Evolutionary conservation across 2,113 vertebrate genomes (phyloP), one percentile per base, ranked within the genome.

Genomic region (Nanger granti): DNA sequence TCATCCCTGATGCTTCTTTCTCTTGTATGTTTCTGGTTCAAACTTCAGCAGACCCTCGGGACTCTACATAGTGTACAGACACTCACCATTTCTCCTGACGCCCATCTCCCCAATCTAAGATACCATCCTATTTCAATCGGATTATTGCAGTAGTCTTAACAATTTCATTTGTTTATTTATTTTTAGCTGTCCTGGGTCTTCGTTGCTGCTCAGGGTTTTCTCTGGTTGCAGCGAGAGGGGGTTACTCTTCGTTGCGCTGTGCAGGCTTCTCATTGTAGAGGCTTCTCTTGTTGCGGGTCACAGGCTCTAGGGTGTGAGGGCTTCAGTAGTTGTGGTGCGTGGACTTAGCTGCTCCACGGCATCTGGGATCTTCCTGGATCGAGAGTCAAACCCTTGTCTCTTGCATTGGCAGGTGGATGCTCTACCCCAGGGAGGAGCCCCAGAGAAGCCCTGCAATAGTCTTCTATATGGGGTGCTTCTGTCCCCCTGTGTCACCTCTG

Each of bases 181-280:
- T 44, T 79, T 79, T 79, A 14, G 73, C 37, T 44, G 37, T 14
- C 5, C 69, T 76, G 73, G 37, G 41, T 41, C 73, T 79, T 44
- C 0, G 3, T 28, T 44, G 73, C 24, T 79, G 73, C 73, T 44
- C 41, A 8, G 37, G 41, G 3, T 79, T 79, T 79, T 79, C 73
- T 79, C 73, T 44, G 73, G 73, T 44, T 44, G 41, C 3, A 7
- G 73, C 12, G 0, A 14, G 37, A 28, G 12, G 12, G 73, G 24
- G 37, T 24, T 28, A 79, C 12, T 79, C 73, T 79, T 44, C 0
- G 0, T 28, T 28, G 37, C 0, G 1, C 24, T 79, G 37, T 24
- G 5, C 37, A 14, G 73, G 12, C 73, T 44, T 79, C 73, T 44
- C 24, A 14, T 14, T 28, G 73, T 44, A 44, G 73, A 14, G 22